Percentiles rank a stretch among this genome's conserved stretches.
Evolutionary conservation across 2,113 vertebrate species (phyloP).

Genomic region (Ptyas mucosa): DNA sequence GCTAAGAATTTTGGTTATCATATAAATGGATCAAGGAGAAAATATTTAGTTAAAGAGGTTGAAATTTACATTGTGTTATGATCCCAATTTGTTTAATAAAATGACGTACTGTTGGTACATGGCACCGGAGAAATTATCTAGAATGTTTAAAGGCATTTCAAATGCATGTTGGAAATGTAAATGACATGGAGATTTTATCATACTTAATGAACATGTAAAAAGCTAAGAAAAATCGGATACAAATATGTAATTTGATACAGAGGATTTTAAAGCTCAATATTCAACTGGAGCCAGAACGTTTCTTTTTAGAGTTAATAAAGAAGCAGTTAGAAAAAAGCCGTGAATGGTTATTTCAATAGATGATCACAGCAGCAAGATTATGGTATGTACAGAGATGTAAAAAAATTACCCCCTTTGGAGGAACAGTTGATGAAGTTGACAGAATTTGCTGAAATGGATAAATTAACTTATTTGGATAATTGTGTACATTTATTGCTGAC

Average conservation of each 20-base stretch:
- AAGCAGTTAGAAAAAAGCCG: neutral
- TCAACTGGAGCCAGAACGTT: neutral
- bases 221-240: neutral
- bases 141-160: neutral
- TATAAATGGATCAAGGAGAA: neutral
- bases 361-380: neutral
- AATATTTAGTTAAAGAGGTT: neutral
- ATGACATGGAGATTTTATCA: neutral
- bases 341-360: neutral
- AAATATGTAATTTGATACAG: neutral
- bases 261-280: neutral
- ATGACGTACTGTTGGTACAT: neutral
- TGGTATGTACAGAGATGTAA: neutral
- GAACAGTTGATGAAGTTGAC: neutral
- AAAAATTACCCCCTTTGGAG: neutral
- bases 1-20: neutral
- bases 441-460: neutral
- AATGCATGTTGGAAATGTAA: neutral
- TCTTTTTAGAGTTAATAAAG: neutral
- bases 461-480: neutral
- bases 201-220: neutral
- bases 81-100: neutral
- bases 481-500: neutral
- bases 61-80: neutral
- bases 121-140: neutral